Evolutionary conservation across 2,888 invertebrate species (phyloP).

Genomic region (Neoascia interrupta): DNA sequence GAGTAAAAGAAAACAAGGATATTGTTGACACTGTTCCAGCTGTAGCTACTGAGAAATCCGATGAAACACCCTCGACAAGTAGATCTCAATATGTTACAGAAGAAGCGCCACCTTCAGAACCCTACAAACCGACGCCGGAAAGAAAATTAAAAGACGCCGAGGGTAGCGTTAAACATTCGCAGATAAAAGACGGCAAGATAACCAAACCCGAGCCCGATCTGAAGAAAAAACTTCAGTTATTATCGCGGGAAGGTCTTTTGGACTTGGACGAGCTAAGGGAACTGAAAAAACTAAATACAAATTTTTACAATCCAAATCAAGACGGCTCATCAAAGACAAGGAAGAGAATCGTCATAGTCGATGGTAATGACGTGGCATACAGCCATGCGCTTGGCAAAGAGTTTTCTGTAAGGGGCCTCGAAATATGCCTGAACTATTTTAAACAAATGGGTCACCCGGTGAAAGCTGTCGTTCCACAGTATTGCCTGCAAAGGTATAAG

Average conservation of each 20-base stretch:
- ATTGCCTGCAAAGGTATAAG: slow-evolving; percentile 82
- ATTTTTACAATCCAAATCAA: slow-evolving; percentile 83
- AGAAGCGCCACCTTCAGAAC: too few relatives aligned
- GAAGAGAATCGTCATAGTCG: slow-evolving; percentile 87
- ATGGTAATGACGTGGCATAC: slow-evolving; percentile 91
- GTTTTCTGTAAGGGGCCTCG: slow-evolving; percentile 89
- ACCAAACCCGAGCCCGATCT: too few relatives aligned
- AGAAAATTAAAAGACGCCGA: too few relatives aligned
- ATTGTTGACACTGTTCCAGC: too few relatives aligned
- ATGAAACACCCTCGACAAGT: too few relatives aligned
- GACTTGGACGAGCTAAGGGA: slow-evolving; percentile 73
- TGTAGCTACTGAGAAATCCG: too few relatives aligned
- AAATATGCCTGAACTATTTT: slow-evolving; percentile 89
- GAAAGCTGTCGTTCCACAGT: slow-evolving; percentile 88
- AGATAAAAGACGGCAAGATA: too few relatives aligned
- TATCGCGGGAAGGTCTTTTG: slow-evolving; percentile 70
- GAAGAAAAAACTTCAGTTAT: too few relatives aligned
- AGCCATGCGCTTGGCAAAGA: slow-evolving; percentile 82
- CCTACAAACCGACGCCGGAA: too few relatives aligned
- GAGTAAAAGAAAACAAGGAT: too few relatives aligned
- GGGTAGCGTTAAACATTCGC: too few relatives aligned
- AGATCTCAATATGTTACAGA: too few relatives aligned
- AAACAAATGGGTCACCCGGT: slow-evolving; percentile 85
- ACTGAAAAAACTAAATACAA: slow-evolving; percentile 76
- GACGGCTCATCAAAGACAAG: slow-evolving; percentile 76